Base-by-base conservation (phyloP, 2,888 invertebrate genomes). In the Hyalella azteca region DNA sequence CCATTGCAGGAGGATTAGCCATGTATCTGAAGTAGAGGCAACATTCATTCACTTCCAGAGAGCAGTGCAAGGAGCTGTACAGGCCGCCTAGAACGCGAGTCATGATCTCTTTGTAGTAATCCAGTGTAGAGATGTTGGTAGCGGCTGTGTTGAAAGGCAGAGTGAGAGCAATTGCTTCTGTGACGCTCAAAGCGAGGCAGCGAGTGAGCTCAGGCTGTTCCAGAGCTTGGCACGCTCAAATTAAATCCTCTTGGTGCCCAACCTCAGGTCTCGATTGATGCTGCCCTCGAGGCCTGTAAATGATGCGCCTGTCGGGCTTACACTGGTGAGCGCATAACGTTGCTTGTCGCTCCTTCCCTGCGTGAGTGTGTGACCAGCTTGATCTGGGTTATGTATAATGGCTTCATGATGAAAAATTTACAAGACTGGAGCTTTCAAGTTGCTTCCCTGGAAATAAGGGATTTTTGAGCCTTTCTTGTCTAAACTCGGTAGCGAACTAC, bases 211-310 rank as follows among this genome's bases (percentile, higher is more conserved):
- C 26, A 22, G 19, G 50, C 50, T 50, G 50, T 29, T 19, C 11
- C 29, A 22, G n/a, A 36, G 66, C 19, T 66, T 66, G 32, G 66
- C 66, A 36, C 36, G 66, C 66, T 29, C n/a, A 66, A 66, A 66
- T 66, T 32, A 66, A 66, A 66, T 66, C 66, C 66, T 36, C 36
- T 36, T 66, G 66, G 19, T 32, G 66, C 66, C 36, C n/a, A 66
- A 66, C 29, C 66, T 66, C 66, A 29, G 29, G 36, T 66, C 66
- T 66, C 66, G 36, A 66, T 66, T 66, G 66, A 36, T 66, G 66
- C 32, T 66, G 66, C 54, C 54, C 54, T 26, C 54, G 54, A 54
- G 54, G 54, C 54, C 54, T 29, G 29, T 54, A 54, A 54, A 54
- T 54, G 54, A 54, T 54, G 54, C 54, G 54, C 29, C 54, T 54